Evolutionary conservation across 2,113 vertebrate species (phyloP).

Genomic region (Osmerus mordax): DNA sequence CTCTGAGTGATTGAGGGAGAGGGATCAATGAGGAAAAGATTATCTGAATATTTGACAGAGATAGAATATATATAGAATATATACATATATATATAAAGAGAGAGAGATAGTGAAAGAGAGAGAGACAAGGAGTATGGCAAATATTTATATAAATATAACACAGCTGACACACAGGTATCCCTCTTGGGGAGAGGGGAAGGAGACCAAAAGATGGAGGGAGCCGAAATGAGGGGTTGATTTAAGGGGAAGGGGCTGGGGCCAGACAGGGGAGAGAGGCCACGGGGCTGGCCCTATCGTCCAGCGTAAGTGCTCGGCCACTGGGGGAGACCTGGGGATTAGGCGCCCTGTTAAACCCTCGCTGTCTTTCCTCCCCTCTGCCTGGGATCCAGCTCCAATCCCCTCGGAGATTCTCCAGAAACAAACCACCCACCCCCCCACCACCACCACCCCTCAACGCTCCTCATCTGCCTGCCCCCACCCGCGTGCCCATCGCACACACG

Average conservation of each 20-base stretch:
- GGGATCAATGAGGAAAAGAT: no score
- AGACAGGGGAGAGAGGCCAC: neutral
- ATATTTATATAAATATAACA: neutral
- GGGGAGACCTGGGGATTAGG: conserved; percentile 29
- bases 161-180: no score
- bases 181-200: neutral
- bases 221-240: conserved; percentile 6
- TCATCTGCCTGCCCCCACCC: conserved; percentile 13
- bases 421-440: conserved; percentile 36
- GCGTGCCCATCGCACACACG: conserved; percentile 28
- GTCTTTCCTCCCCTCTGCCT: conserved; percentile 29
- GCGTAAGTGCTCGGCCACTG: conserved; percentile 26
- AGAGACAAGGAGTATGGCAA: neutral
- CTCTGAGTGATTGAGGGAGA: neutral
- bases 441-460: neutral
- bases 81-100: neutral
- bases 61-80: no score
- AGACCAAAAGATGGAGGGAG: no score
- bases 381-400: conserved; percentile 58
- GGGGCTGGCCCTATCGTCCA: conserved; percentile 9
- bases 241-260: neutral
- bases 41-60: no score
- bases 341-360: conserved; percentile 26
- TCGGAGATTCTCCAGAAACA: conserved; percentile 64
- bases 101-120: neutral